Conservation (phyloP, 1,140 invertebrate genomes). For the Sitodiplosis mosellana region DNA sequence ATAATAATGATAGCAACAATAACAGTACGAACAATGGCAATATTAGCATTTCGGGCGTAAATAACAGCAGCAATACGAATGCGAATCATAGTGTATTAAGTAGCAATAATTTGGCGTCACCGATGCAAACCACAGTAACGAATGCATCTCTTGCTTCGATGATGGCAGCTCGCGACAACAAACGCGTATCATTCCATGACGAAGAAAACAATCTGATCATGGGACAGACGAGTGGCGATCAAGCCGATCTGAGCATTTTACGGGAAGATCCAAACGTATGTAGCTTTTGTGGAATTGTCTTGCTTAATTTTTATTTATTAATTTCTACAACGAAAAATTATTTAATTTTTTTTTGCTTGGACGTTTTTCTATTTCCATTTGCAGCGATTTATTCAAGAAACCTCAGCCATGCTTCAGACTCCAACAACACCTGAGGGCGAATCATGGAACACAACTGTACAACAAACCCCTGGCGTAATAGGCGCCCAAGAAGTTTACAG, state of each 20-base stretch:
- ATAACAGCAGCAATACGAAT: not conserved
- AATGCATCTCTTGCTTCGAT: not conserved
- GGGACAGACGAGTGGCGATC: conserved; percentile 7
- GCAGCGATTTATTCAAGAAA: conserved; percentile 64
- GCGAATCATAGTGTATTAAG: not conserved
- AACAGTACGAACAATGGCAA: not conserved
- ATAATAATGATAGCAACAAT: conserved; percentile 1
- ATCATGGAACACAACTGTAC: conserved; percentile 26
- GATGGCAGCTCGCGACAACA: conserved; percentile 14
- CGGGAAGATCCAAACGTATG: conserved; percentile 68
- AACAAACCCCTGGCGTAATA: conserved; percentile 74
- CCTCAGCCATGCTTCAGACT: conserved; percentile 52
- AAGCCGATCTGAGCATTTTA: conserved; percentile 32
- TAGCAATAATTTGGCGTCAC: conserved; percentile 1
- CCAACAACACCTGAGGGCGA: conserved; percentile 45
- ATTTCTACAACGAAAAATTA: not conserved
- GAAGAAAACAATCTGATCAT: conserved; percentile 31
- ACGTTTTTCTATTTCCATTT: conserved; percentile 18
- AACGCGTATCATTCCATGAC: conserved; percentile 58
- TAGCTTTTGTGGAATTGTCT: not conserved
- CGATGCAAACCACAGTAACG: not conserved
- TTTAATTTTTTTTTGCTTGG: conserved; percentile 1
- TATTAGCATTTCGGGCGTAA: not conserved
- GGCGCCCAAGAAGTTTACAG: conserved; percentile 86
- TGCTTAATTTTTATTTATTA: conserved; percentile 5